Evolutionary conservation across 2,797 vertebrate species (phyloP), one percentile per base, ranked within the genome.

Genomic region (Halcyon smyrnensis): DNA sequence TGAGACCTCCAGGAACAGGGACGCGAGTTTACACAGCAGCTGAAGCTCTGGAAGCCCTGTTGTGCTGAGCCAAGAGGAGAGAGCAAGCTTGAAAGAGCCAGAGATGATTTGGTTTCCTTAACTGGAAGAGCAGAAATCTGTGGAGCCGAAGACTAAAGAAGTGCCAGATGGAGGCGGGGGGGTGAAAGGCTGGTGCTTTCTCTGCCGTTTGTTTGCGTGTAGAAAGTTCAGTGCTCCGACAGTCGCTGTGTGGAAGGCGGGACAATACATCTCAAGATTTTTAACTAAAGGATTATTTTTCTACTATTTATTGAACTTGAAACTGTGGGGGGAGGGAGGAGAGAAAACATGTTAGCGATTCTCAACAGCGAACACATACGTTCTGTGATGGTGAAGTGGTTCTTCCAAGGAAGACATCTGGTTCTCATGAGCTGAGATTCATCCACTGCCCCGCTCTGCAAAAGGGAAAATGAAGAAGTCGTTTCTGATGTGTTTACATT

Each of bases 301-400:
- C 98, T 99, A 99, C 99, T 99, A 99, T 99, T 99, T 99, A 99
- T 99, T 99, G 97, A 99, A 99, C 98, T 98, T 78, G 84, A 95
- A 97, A 98, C 97, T 97, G 70, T 10, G 20, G 21, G 28, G 97
- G 82, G 87, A 86, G 94, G 91, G 93, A 86, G 39, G 87, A 93
- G 80, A 91, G 71, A 89, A 97, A 94, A 93, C 81, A 56, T 54
- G 13, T 56, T 90, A 93, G 91, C 37, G 25, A 46, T 91, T 89
- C 78, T 90, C 97, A 11, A 32, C 57, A 19, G 34, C 87, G 78
- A 64, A 77, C 86, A 81, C 57, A 20, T 94, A 45, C 68, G 62
- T 85, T 91, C 94, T 91, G 93, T 82, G 95, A 82, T 87, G 91
- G 94, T 77, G 91, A 96, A 83, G 96, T 85, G 93, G 71, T 94